phyloP scores from a whole-genome alignment of 2,113 vertebrate genomes.

The Electrona antarctica region DNA sequence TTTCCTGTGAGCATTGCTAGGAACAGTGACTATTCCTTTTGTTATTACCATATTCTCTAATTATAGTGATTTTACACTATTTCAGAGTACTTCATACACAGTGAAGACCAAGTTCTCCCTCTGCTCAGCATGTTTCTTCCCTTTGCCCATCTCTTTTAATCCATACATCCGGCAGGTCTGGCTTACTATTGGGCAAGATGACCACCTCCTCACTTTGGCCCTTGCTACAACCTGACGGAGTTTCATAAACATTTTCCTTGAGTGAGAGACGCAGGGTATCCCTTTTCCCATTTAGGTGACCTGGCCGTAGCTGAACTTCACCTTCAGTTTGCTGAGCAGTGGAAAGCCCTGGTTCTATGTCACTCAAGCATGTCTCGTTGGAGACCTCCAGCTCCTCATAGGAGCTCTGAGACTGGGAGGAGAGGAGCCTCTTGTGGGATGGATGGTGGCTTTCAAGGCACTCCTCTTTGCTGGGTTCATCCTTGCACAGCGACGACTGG shows the following conservation, averaged over 20 bases:
- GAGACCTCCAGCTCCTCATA: slow-evolving; percentile 90
- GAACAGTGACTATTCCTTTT: slow-evolving; percentile 21
- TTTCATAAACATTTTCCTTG: slow-evolving; percentile 88
- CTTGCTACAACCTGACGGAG: slow-evolving; percentile 77
- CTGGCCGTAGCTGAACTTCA: slow-evolving; percentile 73
- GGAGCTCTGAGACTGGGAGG: slow-evolving; percentile 84
- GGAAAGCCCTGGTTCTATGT: slow-evolving; percentile 79
- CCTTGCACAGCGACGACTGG: slow-evolving; percentile 64
- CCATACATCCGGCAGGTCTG: slow-evolving; percentile 95
- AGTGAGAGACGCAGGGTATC: slow-evolving; percentile 91
- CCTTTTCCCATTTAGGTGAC: slow-evolving; percentile 91
- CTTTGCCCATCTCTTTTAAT: slow-evolving; percentile 89
- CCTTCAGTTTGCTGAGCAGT: slow-evolving; percentile 37
- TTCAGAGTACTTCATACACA: slow-evolving; percentile 35
- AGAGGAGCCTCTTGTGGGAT: slow-evolving; percentile 77
- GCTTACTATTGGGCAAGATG: slow-evolving; percentile 94
- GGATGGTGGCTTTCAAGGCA: slow-evolving; percentile 29
- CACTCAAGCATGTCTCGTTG: slow-evolving; percentile 88
- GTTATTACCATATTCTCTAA: slow-evolving; percentile 1
- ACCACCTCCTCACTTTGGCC: slow-evolving; percentile 83
- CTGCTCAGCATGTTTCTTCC: slow-evolving; percentile 83
- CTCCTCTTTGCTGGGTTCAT: slow-evolving; percentile 46
- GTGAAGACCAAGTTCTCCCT: slow-evolving; percentile 20
- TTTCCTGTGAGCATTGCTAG: slow-evolving; percentile 34
- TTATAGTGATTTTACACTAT: slow-evolving; percentile 1